These are phyloP conservation scores for Synanthedon myopaeformis DNA, from an alignment of 2,888 invertebrate genomes.

Conservation along the genomic window DNA sequence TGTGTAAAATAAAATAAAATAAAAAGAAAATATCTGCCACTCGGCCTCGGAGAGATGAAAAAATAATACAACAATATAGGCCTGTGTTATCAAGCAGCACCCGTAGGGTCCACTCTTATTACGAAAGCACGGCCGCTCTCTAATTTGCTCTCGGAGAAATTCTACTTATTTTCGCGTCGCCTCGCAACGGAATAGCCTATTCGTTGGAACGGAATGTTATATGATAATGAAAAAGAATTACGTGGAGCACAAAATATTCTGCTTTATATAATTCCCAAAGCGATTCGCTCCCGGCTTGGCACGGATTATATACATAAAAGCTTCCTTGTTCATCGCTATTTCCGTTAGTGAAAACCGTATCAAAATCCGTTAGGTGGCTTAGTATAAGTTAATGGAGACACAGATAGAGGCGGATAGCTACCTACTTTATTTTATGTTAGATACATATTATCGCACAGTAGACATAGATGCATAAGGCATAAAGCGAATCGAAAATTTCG, in stretches of 20 bases:
- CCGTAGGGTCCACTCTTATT: slow-evolving; percentile 52
- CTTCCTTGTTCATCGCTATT: no score
- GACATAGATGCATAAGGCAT: no score
- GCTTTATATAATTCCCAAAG: no score
- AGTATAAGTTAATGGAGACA: no score
- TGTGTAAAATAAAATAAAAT: slow-evolving; percentile 14
- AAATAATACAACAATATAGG: slow-evolving; percentile 59
- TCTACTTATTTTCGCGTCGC: slow-evolving; percentile 42
- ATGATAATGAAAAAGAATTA: slow-evolving; percentile 5
- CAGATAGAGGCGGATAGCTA: no score
- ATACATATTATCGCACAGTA: no score
- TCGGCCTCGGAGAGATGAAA: slow-evolving; percentile 37
- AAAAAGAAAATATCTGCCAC: slow-evolving; percentile 29
- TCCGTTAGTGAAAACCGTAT: no score
- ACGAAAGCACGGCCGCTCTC: slow-evolving; percentile 36
- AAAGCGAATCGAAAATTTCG: no score
- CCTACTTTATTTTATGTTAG: no score
- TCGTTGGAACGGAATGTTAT: slow-evolving; percentile 22
- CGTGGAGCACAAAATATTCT: slow-evolving; percentile 1
- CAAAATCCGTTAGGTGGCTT: no score
- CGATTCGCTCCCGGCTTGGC: no score
- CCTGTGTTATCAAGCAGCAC: slow-evolving; percentile 39
- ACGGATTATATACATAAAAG: no score
- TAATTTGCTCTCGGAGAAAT: slow-evolving; percentile 52
- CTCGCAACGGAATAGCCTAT: slow-evolving; percentile 25